These are phyloP conservation scores for Coregonus sp. DNA, from an alignment of 2,797 vertebrate species.

Conservation along the genomic window DNA sequence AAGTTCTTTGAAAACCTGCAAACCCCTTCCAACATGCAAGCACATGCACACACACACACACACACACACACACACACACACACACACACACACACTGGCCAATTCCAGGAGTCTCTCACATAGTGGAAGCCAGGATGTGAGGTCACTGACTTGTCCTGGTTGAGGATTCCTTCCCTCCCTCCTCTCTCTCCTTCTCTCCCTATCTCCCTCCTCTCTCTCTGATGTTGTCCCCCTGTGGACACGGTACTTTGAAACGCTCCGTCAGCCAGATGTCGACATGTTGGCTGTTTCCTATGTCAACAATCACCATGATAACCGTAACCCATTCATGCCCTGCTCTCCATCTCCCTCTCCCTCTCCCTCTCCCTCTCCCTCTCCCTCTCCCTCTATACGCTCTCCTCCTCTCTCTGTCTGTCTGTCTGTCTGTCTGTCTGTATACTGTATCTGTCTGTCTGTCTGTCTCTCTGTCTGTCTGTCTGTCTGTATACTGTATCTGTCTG, in stretches of 20 bases:
- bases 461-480: too few relatives aligned
- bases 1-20: slow-evolving; percentile 1
- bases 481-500: too few relatives aligned
- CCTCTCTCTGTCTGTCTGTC: neutral
- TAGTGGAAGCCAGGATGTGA: slow-evolving; percentile 27
- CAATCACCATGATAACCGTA: slow-evolving; percentile 17
- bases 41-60: neutral
- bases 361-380: slow-evolving; percentile 14
- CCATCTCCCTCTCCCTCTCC: neutral
- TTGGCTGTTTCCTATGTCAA: slow-evolving; percentile 27
- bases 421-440: too few relatives aligned
- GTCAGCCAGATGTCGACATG: slow-evolving; percentile 8
- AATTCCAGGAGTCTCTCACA: neutral
- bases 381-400: neutral
- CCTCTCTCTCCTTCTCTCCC: neutral
- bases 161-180: neutral
- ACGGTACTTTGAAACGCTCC: neutral
- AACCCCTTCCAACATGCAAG: neutral
- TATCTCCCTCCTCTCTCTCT: neutral
- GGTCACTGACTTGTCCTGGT: slow-evolving; percentile 48
- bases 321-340: slow-evolving; percentile 10
- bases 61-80: neutral
- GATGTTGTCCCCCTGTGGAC: neutral
- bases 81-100: neutral
- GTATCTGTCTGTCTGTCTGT: too few relatives aligned